Conservation (phyloP, 2,113 vertebrate genomes). For the Pterophyllum scalare region DNA sequence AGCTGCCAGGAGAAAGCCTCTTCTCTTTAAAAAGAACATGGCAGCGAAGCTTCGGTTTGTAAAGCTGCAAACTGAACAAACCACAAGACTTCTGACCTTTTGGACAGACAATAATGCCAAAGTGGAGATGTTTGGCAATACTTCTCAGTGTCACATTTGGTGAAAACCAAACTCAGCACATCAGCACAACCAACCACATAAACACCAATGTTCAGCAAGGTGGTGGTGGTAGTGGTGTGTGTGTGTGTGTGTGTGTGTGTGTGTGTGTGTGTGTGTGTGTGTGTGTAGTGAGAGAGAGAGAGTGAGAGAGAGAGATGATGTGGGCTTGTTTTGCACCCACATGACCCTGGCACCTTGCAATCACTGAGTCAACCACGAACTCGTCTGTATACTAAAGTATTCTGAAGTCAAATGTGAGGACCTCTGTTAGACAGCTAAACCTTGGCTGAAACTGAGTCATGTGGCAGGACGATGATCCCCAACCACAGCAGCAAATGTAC, state of each 20-base stretch:
- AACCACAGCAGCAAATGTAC: not conserved
- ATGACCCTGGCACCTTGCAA: not conserved
- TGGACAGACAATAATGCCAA: not conserved
- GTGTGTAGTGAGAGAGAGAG: too few species aligned
- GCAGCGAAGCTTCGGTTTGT: not conserved
- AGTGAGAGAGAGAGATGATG: not conserved
- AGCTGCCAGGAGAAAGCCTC: not conserved
- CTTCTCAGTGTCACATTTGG: not conserved
- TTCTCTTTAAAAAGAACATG: not conserved
- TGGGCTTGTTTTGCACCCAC: not conserved
- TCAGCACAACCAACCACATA: not conserved
- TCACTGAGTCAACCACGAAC: not conserved
- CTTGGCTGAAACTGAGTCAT: not conserved
- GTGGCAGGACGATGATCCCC: not conserved
- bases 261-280: too few species aligned
- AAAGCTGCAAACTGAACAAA: not conserved
- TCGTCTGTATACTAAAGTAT: not conserved
- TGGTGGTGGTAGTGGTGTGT: too few species aligned
- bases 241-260: too few species aligned
- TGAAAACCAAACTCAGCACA: not conserved
- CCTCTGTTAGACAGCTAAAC: not conserved
- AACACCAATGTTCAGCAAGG: not conserved
- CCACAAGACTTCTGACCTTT: not conserved
- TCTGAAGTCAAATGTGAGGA: not conserved
- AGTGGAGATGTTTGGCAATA: not conserved